Percentiles rank a stretch among this genome's conserved stretches.
phyloP scores from a whole-genome alignment of 2,113 vertebrate species.

The Morone chrysops region DNA sequence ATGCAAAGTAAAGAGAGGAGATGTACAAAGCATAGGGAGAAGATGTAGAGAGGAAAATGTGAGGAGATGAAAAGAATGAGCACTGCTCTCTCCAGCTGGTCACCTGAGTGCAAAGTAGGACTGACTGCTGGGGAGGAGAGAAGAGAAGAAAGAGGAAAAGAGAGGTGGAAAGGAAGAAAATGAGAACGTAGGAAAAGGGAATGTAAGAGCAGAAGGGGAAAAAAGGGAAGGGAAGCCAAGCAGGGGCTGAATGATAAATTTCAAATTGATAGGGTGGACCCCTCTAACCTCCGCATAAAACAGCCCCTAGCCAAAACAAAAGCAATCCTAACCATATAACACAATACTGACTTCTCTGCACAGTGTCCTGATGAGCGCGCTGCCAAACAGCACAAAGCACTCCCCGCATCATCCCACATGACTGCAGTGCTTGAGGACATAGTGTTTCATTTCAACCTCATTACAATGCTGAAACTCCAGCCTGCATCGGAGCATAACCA shows the following conservation, averaged over 20 bases:
- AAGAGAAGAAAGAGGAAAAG: background rate
- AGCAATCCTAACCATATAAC: constrained; percentile 59
- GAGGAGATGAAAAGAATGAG: constrained; percentile 58
- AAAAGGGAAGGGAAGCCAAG: background rate
- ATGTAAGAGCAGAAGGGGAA: constrained; percentile 11
- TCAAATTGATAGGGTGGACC: constrained; percentile 65
- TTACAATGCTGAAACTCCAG: constrained; percentile 76
- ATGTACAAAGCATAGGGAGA: constrained; percentile 42
- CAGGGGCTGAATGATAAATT: constrained; percentile 49
- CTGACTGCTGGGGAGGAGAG: constrained; percentile 23
- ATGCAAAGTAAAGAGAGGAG: constrained; percentile 29
- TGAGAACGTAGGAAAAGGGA: background rate
- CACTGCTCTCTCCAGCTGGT: constrained; percentile 53
- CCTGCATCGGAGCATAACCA: constrained; percentile 72
- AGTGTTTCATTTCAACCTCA: constrained; percentile 78
- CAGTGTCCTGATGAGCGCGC: constrained; percentile 52
- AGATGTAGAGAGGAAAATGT: constrained; percentile 28
- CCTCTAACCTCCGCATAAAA: constrained; percentile 56
- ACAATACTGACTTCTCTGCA: constrained; percentile 50
- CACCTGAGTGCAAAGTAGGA: constrained; percentile 50
- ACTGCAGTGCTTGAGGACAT: constrained; percentile 73
- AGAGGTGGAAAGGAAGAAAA: background rate
- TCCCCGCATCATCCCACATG: constrained; percentile 69
- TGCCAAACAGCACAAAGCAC: constrained; percentile 68
- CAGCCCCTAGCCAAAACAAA: constrained; percentile 68